phyloP scores from a whole-genome alignment of 2,113 vertebrate genomes.

The Rana temporaria region DNA sequence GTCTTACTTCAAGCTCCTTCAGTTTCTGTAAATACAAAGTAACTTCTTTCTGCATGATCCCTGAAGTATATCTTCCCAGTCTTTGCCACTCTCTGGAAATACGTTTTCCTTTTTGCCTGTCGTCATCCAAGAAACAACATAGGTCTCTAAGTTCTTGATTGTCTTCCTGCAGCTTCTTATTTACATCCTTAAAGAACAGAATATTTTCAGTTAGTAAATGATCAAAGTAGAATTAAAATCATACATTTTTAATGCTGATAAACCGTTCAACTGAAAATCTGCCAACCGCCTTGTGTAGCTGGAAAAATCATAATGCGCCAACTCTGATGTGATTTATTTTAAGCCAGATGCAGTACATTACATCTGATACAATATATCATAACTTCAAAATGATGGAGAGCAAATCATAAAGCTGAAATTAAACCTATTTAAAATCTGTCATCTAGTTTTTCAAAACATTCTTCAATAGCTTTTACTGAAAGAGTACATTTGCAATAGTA shows the following conservation, averaged over 20 bases:
- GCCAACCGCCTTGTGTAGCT: not conserved
- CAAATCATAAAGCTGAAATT: not conserved
- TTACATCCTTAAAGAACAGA: slow-evolving; percentile 84
- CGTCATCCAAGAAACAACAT: slow-evolving; percentile 96
- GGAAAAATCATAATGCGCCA: not conserved
- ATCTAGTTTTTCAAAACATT: not conserved
- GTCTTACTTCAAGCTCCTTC: slow-evolving; percentile 90
- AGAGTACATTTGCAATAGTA: too few species aligned
- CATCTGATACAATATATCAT: slow-evolving; percentile 3
- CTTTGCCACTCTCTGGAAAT: slow-evolving; percentile 96
- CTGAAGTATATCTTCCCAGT: slow-evolving; percentile 88
- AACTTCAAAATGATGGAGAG: not conserved
- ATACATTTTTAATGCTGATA: slow-evolving; percentile 14
- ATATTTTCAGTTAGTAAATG: slow-evolving; percentile 34
- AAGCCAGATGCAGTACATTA: not conserved
- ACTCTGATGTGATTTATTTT: slow-evolving; percentile 2
- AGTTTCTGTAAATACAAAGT: slow-evolving; percentile 91
- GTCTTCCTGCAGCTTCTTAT: slow-evolving; percentile 97
- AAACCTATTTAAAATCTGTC: slow-evolving; percentile 2
- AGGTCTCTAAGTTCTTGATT: slow-evolving; percentile 96
- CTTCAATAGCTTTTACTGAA: not conserved
- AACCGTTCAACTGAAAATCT: not conserved
- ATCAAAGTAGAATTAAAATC: not conserved
- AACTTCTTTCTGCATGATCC: slow-evolving; percentile 94
- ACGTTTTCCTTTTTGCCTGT: slow-evolving; percentile 94